Percentiles rank a stretch among this genome's conserved stretches.
phyloP scores from a whole-genome alignment of 2,797 vertebrate genomes.

The Odontamblyopus lacepedii region DNA sequence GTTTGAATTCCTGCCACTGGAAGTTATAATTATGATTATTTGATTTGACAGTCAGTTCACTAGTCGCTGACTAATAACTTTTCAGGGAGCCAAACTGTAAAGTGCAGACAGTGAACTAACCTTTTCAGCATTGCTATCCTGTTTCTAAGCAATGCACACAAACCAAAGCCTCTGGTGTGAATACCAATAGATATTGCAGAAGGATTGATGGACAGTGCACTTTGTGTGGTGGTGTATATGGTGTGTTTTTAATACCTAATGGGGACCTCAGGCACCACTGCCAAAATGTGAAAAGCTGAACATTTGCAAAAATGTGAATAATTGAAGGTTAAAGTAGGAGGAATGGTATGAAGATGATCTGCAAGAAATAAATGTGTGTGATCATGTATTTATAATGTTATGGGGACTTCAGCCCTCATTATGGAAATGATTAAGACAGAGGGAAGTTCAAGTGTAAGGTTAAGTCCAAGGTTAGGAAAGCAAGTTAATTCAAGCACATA shows the following conservation, averaged over 20 bases:
- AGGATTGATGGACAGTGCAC: conserved; percentile 15
- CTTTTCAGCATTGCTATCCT: conserved; percentile 11
- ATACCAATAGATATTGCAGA: conserved; percentile 11
- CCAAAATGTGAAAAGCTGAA: background rate
- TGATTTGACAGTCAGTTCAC: background rate
- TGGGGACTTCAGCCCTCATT: background rate
- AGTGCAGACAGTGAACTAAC: conserved; percentile 8
- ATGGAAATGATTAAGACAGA: background rate
- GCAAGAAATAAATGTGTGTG: background rate
- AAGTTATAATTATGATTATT: conserved; percentile 5
- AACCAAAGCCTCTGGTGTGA: conserved; percentile 14
- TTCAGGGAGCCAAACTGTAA: background rate
- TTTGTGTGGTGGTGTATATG: background rate
- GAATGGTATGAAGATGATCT: background rate
- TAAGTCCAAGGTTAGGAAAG: background rate
- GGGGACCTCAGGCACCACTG: background rate
- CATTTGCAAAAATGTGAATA: background rate
- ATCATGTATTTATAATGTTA: conserved; percentile 3
- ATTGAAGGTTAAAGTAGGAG: background rate
- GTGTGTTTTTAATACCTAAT: conserved; percentile 7
- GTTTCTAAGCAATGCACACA: conserved; percentile 12
- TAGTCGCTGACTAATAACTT: background rate
- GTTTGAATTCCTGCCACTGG: background rate
- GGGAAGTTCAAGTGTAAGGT: background rate
- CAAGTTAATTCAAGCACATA: background rate